Percentiles rank a stretch among this genome's conserved stretches.
phyloP scores from a whole-genome alignment of 2,888 invertebrate genomes.

The Scelioninae gen. 1 region DNA sequence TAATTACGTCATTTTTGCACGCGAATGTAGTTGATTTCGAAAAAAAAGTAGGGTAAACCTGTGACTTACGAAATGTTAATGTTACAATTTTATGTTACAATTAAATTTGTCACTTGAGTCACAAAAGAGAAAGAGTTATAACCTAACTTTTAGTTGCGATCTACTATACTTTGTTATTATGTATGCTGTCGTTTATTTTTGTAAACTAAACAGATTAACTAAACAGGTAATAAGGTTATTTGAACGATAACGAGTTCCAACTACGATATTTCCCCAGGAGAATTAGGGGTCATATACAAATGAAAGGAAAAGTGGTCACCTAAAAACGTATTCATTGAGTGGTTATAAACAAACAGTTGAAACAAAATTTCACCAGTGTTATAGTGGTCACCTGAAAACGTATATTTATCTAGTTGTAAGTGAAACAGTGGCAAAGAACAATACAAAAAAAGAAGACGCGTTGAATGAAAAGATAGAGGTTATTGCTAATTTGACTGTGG shows the following conservation, averaged over 20 bases:
- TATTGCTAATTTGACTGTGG: neutral
- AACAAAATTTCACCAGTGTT: too few species aligned
- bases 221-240: slow-evolving; percentile 17
- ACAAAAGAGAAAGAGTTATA: neutral
- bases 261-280: neutral
- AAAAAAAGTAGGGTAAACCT: slow-evolving; percentile 35
- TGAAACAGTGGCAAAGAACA: too few species aligned
- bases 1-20: slow-evolving; percentile 48
- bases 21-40: slow-evolving; percentile 32
- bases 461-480: too few species aligned
- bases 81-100: slow-evolving; percentile 26
- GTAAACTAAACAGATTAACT: slow-evolving; percentile 22
- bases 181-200: slow-evolving; percentile 3
- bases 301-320: neutral
- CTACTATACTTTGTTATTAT: neutral
- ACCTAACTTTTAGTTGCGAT: neutral
- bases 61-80: slow-evolving; percentile 30
- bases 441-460: too few species aligned
- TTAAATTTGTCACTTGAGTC: slow-evolving; percentile 13
- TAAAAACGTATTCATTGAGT: neutral
- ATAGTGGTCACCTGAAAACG: slow-evolving; percentile 6
- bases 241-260: slow-evolving; percentile 9
- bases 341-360: neutral
- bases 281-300: slow-evolving; percentile 18
- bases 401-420: neutral